Evolutionary conservation across 2,113 vertebrate genomes (phyloP).

Genomic region (Chaenocephalus aceratus): DNA sequence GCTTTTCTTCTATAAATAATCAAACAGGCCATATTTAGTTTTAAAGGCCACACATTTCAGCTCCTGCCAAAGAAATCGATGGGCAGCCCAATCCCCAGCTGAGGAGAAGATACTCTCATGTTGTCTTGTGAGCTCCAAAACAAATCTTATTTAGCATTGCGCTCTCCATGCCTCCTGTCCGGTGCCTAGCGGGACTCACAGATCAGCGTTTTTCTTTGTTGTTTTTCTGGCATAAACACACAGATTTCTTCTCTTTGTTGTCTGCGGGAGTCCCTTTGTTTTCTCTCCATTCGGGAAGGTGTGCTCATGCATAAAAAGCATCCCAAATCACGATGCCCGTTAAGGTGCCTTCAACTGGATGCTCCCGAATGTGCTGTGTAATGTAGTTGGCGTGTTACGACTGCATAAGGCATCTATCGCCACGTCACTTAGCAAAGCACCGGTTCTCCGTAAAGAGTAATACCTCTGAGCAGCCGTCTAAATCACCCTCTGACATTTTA

Average conservation of each 20-base stretch:
- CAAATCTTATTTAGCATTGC: background rate
- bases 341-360: slow-evolving; percentile 57
- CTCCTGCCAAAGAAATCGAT: background rate
- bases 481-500: slow-evolving; percentile 70
- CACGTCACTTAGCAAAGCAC: slow-evolving; percentile 43
- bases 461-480: slow-evolving; percentile 50
- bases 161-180: background rate
- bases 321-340: slow-evolving; percentile 52
- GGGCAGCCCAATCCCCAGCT: too few relatives aligned
- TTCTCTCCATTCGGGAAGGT: slow-evolving; percentile 38
- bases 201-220: slow-evolving; percentile 57
- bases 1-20: background rate
- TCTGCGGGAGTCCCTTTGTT: slow-evolving; percentile 48
- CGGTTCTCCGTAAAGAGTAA: slow-evolving; percentile 52
- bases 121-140: background rate
- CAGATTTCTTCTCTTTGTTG: slow-evolving; percentile 58
- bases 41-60: background rate
- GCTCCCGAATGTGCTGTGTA: slow-evolving; percentile 33
- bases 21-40: background rate
- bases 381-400: slow-evolving; percentile 34
- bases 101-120: background rate
- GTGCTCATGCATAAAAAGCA: slow-evolving; percentile 62
- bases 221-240: slow-evolving; percentile 41
- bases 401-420: slow-evolving; percentile 12
- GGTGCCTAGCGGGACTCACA: slow-evolving; percentile 54